These are phyloP conservation scores for Himalopsyche anomala DNA, from an alignment of 2,888 invertebrate genomes.

Conservation along the genomic window DNA sequence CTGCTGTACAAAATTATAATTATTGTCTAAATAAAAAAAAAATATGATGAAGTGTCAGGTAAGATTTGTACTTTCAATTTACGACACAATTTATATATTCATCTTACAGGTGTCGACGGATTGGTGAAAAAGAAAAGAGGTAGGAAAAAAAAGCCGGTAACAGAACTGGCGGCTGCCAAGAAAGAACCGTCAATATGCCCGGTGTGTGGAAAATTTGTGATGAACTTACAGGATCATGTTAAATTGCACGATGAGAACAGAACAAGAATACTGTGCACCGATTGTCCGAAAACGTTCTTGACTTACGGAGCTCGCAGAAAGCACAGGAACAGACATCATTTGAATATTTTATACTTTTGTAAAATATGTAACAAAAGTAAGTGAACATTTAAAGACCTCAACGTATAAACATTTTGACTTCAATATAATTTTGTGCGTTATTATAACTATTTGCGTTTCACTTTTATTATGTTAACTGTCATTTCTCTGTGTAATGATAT, in stretches of 20 bases:
- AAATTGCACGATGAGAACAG: not conserved
- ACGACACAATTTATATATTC: too few species aligned
- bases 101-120: not conserved
- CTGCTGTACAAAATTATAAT: too few species aligned
- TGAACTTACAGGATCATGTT: constrained; percentile 6
- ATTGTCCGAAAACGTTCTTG: constrained; percentile 49
- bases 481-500: too few species aligned
- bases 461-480: too few species aligned
- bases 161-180: not conserved
- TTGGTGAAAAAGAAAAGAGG: not conserved
- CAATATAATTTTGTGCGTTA: too few species aligned
- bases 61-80: too few species aligned
- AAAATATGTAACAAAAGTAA: constrained; percentile 50
- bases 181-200: constrained; percentile 41
- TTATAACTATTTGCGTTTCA: too few species aligned
- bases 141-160: not conserved
- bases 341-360: constrained; percentile 47
- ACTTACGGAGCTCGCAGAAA: constrained; percentile 39
- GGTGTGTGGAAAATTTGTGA: constrained; percentile 44
- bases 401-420: too few species aligned
- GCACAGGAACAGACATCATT: not conserved
- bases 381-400: not conserved
- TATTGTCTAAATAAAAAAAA: too few species aligned
- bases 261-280: constrained; percentile 1
- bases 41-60: too few species aligned